These are phyloP conservation scores for Cheilosia variabilis DNA, from an alignment of 2,888 invertebrate genomes.

Conservation along the genomic window DNA sequence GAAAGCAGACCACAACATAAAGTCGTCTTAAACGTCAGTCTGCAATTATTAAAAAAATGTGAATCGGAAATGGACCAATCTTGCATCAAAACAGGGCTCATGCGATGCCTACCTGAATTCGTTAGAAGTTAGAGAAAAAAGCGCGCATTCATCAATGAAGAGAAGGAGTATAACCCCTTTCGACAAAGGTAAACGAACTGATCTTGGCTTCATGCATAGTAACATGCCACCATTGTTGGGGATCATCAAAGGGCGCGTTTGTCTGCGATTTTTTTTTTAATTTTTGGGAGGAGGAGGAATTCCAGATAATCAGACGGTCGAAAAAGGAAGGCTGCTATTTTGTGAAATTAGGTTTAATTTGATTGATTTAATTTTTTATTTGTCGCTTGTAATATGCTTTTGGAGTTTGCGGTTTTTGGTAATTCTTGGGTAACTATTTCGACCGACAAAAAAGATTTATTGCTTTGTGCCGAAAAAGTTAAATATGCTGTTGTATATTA, in stretches of 20 bases:
- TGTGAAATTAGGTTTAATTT: constrained; percentile 41
- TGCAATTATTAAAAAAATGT: constrained; percentile 35
- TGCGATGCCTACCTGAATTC: constrained; percentile 25
- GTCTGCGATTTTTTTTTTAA: constrained; percentile 13
- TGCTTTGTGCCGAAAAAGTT: constrained; percentile 28
- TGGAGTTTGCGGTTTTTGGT: constrained; percentile 13
- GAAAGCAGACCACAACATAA: not conserved
- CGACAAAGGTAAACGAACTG: constrained; percentile 66
- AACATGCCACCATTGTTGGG: constrained; percentile 31
- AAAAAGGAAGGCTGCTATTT: constrained; percentile 20
- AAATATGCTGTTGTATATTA: constrained; percentile 12
- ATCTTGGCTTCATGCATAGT: constrained; percentile 30
- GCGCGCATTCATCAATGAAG: constrained; percentile 21
- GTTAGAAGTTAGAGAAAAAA: constrained; percentile 38
- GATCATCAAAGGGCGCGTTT: constrained; percentile 42
- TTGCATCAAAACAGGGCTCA: not conserved
- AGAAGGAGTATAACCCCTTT: constrained; percentile 39
- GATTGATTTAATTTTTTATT: constrained; percentile 27
- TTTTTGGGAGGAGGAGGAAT: constrained; percentile 7
- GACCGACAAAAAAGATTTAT: constrained; percentile 49
- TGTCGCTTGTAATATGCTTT: constrained; percentile 13
- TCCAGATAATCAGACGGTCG: constrained; percentile 42
- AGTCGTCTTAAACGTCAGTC: constrained; percentile 14
- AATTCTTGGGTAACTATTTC: constrained; percentile 41
- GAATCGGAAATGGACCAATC: constrained; percentile 42